Percentiles rank a stretch among this genome's conserved stretches.
phyloP scores from a whole-genome alignment of 2,113 vertebrate genomes.

The Archilochus colubris region DNA sequence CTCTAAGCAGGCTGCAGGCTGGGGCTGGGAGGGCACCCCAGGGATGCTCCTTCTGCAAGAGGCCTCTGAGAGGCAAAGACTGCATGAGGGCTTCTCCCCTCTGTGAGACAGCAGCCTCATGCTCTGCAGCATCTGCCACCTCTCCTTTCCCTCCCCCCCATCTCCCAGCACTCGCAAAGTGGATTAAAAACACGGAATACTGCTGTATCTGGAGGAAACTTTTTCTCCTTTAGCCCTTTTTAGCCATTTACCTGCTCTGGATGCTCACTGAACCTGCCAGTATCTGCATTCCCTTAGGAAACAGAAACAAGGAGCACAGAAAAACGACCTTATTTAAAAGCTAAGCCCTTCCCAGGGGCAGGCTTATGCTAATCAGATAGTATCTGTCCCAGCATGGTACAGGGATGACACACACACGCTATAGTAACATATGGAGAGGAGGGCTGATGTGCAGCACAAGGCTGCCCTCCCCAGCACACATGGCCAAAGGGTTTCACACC shows the following conservation, averaged over 20 bases:
- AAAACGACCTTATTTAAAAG: background rate
- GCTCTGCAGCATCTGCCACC: conserved; percentile 24
- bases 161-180: background rate
- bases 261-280: background rate
- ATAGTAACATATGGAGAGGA: background rate
- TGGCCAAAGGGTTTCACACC: background rate
- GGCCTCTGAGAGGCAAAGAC: background rate
- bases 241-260: background rate
- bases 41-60: background rate
- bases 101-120: background rate
- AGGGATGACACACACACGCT: background rate
- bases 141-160: background rate
- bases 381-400: background rate
- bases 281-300: background rate
- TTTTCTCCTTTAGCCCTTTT: background rate
- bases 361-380: background rate
- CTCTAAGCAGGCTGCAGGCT: background rate
- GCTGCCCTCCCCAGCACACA: fast-evolving
- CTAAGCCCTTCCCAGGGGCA: conserved; percentile 20
- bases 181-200: background rate
- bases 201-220: background rate
- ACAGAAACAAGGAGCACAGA: background rate
- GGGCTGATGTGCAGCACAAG: fast-evolving
- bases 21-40: background rate
- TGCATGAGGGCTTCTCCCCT: background rate